Evolutionary conservation across 2,888 invertebrate genomes (phyloP).

Genomic region (Enchytraeus crypticus): DNA sequence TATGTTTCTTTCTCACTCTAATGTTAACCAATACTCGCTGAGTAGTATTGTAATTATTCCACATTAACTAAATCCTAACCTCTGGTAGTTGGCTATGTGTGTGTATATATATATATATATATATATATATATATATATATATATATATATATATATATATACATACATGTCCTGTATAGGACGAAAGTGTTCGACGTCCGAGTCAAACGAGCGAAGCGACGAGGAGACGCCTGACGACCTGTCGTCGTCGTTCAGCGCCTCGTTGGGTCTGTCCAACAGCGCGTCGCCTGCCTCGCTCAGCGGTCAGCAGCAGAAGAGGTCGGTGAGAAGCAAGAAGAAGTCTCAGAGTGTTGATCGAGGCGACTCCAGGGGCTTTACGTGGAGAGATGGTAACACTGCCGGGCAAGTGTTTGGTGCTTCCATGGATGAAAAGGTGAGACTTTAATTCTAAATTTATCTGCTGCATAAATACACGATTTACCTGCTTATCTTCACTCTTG

Average conservation of each 20-base stretch:
- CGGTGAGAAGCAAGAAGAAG: conserved; percentile 27
- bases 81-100: no score
- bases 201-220: conserved; percentile 50
- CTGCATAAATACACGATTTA: no score
- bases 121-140: neutral
- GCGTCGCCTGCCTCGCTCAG: conserved; percentile 16
- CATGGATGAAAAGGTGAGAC: neutral
- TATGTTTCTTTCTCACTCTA: no score
- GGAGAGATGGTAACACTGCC: neutral
- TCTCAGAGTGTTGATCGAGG: conserved; percentile 16
- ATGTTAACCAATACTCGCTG: no score
- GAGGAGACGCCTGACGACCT: conserved; percentile 45
- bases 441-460: no score
- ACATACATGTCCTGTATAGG: conserved; percentile 28
- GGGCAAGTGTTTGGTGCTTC: neutral
- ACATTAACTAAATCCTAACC: no score
- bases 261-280: no score
- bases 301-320: conserved; percentile 24
- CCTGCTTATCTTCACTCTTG: no score
- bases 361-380: neutral
- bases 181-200: conserved; percentile 47
- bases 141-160: no score
- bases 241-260: no score
- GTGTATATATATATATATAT: no score
- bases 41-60: no score